Conservation (phyloP, 2,797 vertebrate genomes). For the Rhadinocentrus ornatus region DNA sequence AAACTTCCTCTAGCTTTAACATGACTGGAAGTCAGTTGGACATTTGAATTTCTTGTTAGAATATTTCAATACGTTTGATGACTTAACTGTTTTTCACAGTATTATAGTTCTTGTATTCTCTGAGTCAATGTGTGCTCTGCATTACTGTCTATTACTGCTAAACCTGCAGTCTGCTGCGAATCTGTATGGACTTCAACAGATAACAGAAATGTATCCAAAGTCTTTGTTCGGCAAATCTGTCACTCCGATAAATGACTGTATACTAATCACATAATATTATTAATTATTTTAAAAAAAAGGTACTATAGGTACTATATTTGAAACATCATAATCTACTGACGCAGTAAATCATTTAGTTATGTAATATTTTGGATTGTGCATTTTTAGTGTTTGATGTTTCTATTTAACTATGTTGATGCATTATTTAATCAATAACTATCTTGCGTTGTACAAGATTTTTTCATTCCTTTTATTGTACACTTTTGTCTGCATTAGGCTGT, state of each 20-base stretch:
- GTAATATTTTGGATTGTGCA: background rate
- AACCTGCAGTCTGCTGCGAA: conserved; percentile 4
- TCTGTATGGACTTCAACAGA: background rate
- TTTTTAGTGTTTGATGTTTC: conserved; percentile 22
- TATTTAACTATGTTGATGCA: conserved; percentile 27
- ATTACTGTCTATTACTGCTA: conserved; percentile 3
- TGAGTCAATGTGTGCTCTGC: background rate
- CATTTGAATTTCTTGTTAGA: conserved; percentile 34
- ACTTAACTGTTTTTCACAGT: conserved; percentile 7
- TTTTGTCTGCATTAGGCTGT: conserved; percentile 26
- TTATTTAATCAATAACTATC: conserved; percentile 30
- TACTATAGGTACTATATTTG: background rate
- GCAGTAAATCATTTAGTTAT: conserved; percentile 9
- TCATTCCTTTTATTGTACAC: conserved; percentile 14
- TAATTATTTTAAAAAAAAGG: background rate
- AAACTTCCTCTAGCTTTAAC: conserved; percentile 20
- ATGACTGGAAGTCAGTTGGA: conserved; percentile 4
- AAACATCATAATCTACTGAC: conserved; percentile 16
- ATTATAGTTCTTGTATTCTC: conserved; percentile 1
- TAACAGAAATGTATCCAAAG: background rate
- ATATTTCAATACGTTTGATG: background rate
- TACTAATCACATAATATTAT: conserved; percentile 29
- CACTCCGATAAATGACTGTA: background rate
- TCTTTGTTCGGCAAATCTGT: background rate
- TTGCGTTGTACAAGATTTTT: conserved; percentile 16